phyloP scores from a whole-genome alignment of 2,113 vertebrate species.

The Oreochromis tanganicae region DNA sequence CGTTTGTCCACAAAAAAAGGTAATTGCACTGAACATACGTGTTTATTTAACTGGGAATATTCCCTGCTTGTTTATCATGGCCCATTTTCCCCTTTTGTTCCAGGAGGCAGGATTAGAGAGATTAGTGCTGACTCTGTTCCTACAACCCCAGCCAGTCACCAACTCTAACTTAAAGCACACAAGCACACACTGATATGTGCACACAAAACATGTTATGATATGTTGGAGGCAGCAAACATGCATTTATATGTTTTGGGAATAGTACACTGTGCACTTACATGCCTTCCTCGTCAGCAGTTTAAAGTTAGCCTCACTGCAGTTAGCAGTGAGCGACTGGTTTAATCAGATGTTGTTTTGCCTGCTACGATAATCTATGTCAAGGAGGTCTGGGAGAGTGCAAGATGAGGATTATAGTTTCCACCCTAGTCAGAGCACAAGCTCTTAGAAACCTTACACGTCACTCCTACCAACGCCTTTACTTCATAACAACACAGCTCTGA shows the following conservation, averaged over 20 bases:
- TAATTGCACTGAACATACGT: not conserved
- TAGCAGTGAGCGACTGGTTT: not conserved
- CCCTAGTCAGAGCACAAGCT: not conserved
- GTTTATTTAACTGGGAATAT: not conserved
- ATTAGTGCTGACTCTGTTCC: conserved; percentile 36
- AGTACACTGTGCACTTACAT: not conserved
- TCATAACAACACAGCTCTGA: not conserved
- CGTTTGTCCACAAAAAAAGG: not conserved
- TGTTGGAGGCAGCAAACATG: not conserved
- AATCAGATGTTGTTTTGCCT: conserved; percentile 30
- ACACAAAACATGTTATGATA: not conserved
- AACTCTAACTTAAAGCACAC: not conserved
- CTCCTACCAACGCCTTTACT: not conserved
- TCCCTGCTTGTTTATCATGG: conserved; percentile 27
- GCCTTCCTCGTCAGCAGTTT: not conserved
- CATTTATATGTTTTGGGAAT: not conserved
- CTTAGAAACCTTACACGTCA: not conserved
- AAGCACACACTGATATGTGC: not conserved
- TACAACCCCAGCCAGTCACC: not conserved
- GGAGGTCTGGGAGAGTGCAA: not conserved
- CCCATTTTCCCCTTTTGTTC: conserved; percentile 40
- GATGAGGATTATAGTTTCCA: conserved; percentile 54
- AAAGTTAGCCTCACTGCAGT: not conserved
- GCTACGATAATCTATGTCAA: conserved; percentile 31
- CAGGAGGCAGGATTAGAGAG: conserved; percentile 54